Percentiles rank a stretch among this genome's conserved stretches.
These are phyloP conservation scores for Harpagoxenus sublaevis DNA, from an alignment of 2,888 invertebrate genomes.

Conservation along the genomic window DNA sequence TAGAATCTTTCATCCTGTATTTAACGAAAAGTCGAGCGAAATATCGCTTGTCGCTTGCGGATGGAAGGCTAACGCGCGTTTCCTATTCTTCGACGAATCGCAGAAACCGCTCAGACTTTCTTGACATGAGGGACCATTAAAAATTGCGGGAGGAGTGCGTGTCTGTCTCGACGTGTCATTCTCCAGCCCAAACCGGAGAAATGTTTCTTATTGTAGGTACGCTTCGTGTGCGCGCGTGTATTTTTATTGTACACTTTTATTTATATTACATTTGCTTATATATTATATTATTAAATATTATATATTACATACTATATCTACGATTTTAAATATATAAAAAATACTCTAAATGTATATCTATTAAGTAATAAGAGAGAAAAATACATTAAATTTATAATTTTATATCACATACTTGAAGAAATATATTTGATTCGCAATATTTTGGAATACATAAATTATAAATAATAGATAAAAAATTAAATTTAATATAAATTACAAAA, in stretches of 20 bases:
- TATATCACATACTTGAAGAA: neutral
- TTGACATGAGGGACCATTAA: neutral
- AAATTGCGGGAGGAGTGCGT: neutral
- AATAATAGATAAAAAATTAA: no score
- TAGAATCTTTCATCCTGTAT: neutral
- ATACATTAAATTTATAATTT: neutral
- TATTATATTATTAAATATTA: neutral
- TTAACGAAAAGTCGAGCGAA: neutral
- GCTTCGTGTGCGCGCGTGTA: neutral
- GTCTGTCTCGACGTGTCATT: slow-evolving; percentile 35
- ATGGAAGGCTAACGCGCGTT: neutral
- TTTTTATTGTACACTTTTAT: slow-evolving; percentile 67
- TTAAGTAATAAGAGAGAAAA: neutral
- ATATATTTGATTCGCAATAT: neutral
- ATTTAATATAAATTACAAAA: no score
- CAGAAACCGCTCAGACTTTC: neutral
- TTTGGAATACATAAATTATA: neutral
- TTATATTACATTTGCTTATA: slow-evolving; percentile 24
- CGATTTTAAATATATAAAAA: neutral
- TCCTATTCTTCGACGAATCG: neutral
- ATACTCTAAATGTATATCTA: neutral
- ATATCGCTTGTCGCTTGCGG: no score
- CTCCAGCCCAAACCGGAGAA: slow-evolving; percentile 39
- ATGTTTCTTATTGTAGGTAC: neutral
- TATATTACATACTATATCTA: neutral